Evolutionary conservation across 2,888 invertebrate genomes (phyloP).

Genomic region (Spodoptera littoralis): DNA sequence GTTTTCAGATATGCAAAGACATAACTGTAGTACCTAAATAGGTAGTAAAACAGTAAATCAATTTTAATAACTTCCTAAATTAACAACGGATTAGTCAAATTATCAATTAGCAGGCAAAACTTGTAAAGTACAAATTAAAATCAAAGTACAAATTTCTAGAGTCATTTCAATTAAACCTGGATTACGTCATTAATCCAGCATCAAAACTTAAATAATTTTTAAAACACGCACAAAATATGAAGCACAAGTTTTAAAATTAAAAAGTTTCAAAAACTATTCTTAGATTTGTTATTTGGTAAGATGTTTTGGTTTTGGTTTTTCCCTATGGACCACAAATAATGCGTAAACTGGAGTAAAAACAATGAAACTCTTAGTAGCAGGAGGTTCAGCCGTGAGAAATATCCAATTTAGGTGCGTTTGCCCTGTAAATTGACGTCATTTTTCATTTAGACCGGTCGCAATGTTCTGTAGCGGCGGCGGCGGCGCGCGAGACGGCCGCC

Average conservation of each 20-base stretch:
- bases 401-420: slow-evolving; percentile 86
- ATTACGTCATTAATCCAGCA: too few relatives aligned
- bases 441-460: slow-evolving; percentile 80
- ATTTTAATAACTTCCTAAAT: too few relatives aligned
- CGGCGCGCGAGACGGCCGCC: slow-evolving; percentile 45
- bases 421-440: slow-evolving; percentile 85
- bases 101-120: too few relatives aligned
- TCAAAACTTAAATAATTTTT: too few relatives aligned
- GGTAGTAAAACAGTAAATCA: too few relatives aligned
- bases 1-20: too few relatives aligned
- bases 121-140: too few relatives aligned
- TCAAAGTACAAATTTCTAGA: too few relatives aligned
- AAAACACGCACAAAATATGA: slow-evolving; percentile 1
- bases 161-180: too few relatives aligned
- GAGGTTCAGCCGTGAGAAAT: slow-evolving; percentile 81
- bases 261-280: slow-evolving; percentile 20
- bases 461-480: slow-evolving; percentile 73
- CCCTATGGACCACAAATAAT: slow-evolving; percentile 44
- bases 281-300: slow-evolving; percentile 39
- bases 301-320: slow-evolving; percentile 54
- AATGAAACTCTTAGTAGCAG: slow-evolving; percentile 65
- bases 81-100: too few relatives aligned
- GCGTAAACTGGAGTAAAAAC: slow-evolving; percentile 63
- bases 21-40: too few relatives aligned
- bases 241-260: slow-evolving; percentile 24